Evolutionary conservation across 2,797 vertebrate genomes (phyloP).

Genomic region (Hafferia zeledoni): DNA sequence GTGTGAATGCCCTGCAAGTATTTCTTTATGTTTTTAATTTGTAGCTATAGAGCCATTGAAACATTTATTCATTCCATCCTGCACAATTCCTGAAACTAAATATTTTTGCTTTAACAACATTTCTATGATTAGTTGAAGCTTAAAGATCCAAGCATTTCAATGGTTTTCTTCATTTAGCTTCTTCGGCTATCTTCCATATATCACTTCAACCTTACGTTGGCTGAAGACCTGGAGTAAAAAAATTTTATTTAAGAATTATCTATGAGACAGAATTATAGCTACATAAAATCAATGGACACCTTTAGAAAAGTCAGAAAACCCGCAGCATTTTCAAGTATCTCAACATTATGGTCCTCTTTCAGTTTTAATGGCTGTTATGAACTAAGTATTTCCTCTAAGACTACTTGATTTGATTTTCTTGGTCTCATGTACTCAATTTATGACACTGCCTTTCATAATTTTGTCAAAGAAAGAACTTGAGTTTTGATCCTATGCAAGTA

Average conservation of each 20-base stretch:
- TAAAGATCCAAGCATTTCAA: neutral
- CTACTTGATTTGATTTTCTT: neutral
- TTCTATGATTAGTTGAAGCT: neutral
- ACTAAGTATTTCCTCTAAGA: neutral
- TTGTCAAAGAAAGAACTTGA: neutral
- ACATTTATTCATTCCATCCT: neutral
- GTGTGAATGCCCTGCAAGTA: neutral
- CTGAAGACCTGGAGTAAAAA: neutral
- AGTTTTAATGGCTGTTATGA: neutral
- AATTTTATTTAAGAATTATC: neutral
- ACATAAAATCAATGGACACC: neutral
- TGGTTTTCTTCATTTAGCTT: neutral
- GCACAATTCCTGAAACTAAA: neutral
- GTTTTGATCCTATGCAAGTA: neutral
- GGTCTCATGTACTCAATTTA: neutral
- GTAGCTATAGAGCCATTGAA: neutral
- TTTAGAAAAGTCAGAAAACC: neutral
- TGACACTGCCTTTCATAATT: neutral
- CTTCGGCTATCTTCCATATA: neutral
- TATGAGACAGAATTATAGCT: neutral
- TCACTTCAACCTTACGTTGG: neutral
- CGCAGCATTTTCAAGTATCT: neutral
- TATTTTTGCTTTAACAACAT: neutral
- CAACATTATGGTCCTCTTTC: neutral
- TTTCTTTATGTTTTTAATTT: neutral